Evolutionary conservation across 2,113 vertebrate species (phyloP).

Genomic region (Lepisosteus oculatus): DNA sequence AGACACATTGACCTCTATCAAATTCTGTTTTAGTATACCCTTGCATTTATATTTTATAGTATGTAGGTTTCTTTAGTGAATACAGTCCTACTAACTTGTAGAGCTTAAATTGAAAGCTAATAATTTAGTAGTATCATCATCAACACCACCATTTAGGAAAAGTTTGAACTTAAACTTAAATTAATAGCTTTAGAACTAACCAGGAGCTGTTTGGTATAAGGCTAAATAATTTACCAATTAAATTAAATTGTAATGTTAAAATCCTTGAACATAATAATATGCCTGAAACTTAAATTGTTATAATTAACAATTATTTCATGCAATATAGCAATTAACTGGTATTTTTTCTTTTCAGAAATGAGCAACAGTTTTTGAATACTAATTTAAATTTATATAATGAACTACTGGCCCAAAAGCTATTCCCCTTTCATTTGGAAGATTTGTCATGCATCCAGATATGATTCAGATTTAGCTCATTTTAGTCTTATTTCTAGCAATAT

Average conservation of each 20-base stretch:
- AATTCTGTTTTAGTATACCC: constrained; percentile 3
- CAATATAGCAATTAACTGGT: constrained; percentile 24
- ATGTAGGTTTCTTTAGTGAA: too few relatives aligned
- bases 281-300: constrained; percentile 26
- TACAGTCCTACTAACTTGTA: too few relatives aligned
- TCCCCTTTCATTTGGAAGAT: constrained; percentile 4
- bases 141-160: too few relatives aligned
- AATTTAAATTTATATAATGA: constrained; percentile 16
- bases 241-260: constrained; percentile 31
- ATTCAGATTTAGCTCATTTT: neutral
- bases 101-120: too few relatives aligned
- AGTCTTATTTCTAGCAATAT: neutral
- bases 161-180: too few relatives aligned
- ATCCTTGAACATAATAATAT: constrained; percentile 24
- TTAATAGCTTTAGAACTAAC: neutral
- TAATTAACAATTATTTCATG: constrained; percentile 36
- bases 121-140: too few relatives aligned
- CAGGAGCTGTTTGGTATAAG: constrained; percentile 4
- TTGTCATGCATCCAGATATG: neutral
- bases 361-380: constrained; percentile 30
- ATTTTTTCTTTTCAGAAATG: constrained; percentile 20
- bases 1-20: constrained; percentile 16
- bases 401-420: constrained; percentile 1
- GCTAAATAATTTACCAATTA: constrained; percentile 23
- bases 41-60: neutral